Evolutionary conservation across 2,888 invertebrate genomes (phyloP).

Genomic region (Laothoe populi): DNA sequence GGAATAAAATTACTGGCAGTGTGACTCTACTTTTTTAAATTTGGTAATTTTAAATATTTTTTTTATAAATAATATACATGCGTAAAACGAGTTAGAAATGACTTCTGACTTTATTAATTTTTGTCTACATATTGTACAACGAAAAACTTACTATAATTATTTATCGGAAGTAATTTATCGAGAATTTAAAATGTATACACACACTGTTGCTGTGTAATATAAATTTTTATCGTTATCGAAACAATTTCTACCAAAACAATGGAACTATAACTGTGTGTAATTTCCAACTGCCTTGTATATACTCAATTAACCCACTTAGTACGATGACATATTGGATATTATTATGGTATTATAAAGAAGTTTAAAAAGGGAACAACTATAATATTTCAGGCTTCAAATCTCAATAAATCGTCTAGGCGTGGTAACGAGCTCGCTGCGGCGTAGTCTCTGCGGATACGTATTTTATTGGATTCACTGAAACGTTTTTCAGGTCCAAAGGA

Average conservation of each 20-base stretch:
- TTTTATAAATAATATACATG: too few species aligned
- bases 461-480: slow-evolving; percentile 85
- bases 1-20: too few species aligned
- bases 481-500: slow-evolving; percentile 84
- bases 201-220: background rate
- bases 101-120: too few species aligned
- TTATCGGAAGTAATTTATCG: too few species aligned
- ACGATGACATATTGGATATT: slow-evolving; percentile 1
- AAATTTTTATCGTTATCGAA: background rate
- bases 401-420: slow-evolving; percentile 84
- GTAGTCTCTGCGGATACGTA: slow-evolving; percentile 84
- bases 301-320: background rate
- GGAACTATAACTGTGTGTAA: too few species aligned
- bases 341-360: slow-evolving; percentile 62
- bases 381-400: slow-evolving; percentile 84
- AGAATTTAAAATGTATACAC: background rate
- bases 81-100: too few species aligned
- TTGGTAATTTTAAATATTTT: too few species aligned
- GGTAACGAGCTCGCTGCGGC: slow-evolving; percentile 84
- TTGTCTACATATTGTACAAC: too few species aligned
- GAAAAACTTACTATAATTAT: too few species aligned
- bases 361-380: slow-evolving; percentile 80
- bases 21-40: too few species aligned
- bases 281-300: too few species aligned
- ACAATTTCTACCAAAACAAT: background rate